Evolutionary conservation across 2,797 vertebrate genomes (phyloP).

Genomic region (Tinamus major): DNA sequence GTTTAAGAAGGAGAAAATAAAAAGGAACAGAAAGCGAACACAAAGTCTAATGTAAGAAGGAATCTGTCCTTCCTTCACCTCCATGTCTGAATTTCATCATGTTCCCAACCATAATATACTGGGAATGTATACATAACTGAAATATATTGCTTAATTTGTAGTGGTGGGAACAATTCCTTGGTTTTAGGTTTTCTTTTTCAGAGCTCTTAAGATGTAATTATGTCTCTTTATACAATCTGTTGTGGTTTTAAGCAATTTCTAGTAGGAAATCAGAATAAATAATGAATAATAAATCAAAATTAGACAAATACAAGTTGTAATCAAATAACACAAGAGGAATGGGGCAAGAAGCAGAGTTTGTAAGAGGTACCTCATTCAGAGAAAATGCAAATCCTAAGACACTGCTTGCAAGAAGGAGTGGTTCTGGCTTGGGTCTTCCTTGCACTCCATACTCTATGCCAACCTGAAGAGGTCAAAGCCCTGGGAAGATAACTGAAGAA

Average conservation of each 20-base stretch:
- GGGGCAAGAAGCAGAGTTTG: neutral
- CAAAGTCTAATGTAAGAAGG: neutral
- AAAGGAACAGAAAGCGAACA: neutral
- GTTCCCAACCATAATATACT: neutral
- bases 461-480: neutral
- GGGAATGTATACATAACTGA: neutral
- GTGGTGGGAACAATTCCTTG: neutral
- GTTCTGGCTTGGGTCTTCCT: neutral
- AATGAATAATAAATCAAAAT: neutral
- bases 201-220: neutral
- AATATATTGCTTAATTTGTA: neutral
- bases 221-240: neutral
- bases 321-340: neutral
- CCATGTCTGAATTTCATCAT: neutral
- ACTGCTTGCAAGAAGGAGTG: neutral
- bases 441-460: accelerated
- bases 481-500: neutral
- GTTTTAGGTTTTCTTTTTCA: neutral
- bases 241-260: slow-evolving; percentile 18
- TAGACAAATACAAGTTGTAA: neutral
- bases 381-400: neutral
- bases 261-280: slow-evolving; percentile 13
- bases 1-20: neutral
- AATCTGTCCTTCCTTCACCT: neutral
- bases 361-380: neutral